phyloP scores from a whole-genome alignment of 2,797 vertebrate species.

The Hozukius guyotensis region DNA sequence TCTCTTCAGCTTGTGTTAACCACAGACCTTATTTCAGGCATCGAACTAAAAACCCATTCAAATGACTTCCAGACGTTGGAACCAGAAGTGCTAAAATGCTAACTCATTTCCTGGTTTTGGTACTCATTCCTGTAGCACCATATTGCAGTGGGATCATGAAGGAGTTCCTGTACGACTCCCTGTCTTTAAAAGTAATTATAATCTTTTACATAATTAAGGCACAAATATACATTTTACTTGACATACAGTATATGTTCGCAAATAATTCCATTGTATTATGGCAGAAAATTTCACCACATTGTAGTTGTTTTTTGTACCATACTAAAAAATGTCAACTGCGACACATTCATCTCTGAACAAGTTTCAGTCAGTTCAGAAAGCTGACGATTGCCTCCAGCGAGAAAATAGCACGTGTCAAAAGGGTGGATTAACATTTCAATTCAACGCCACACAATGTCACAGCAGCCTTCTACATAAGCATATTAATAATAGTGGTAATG shows the following conservation, averaged over 20 bases:
- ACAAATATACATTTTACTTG: background rate
- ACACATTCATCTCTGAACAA: background rate
- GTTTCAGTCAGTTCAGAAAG: background rate
- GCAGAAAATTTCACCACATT: background rate
- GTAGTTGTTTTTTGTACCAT: background rate
- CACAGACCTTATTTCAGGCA: no score
- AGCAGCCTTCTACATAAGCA: conserved; percentile 50
- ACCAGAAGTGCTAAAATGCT: no score
- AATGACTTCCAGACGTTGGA: no score
- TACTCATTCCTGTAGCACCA: background rate
- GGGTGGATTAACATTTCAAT: conserved; percentile 63
- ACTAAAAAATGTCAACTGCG: background rate
- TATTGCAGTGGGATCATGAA: background rate
- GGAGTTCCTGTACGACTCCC: no score
- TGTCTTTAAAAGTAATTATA: background rate
- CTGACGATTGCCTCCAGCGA: background rate
- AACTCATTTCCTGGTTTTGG: no score
- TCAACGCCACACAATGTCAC: conserved; percentile 26
- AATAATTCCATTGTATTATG: background rate
- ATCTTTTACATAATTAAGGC: background rate
- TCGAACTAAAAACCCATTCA: no score
- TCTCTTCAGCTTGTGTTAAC: no score
- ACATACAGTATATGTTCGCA: background rate
- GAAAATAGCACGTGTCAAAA: conserved; percentile 36
- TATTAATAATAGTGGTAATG: conserved; percentile 78